A percentile compares a stretch with the other conserved stretches of the same genome.
Conservation (phyloP, 2,113 vertebrate genomes). For the Ptyas mucosa region DNA sequence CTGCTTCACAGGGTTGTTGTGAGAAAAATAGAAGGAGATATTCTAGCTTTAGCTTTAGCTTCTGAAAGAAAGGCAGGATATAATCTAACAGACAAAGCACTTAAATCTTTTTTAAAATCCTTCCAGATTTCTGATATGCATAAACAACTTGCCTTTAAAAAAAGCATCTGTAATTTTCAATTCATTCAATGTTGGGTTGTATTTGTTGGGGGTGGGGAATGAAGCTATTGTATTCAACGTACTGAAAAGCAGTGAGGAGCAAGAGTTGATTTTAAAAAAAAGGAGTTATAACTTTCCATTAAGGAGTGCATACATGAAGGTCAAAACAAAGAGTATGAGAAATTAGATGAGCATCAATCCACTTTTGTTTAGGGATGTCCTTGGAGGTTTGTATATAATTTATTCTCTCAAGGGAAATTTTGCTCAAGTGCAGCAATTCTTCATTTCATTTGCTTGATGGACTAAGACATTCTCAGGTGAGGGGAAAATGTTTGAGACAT, state of each 20-base stretch:
- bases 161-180: constrained; percentile 44
- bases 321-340: constrained; percentile 59
- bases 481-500: constrained; percentile 37
- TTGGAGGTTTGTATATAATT: constrained; percentile 66
- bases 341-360: constrained; percentile 60
- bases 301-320: constrained; percentile 58
- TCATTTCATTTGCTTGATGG: constrained; percentile 65
- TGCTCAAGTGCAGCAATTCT: constrained; percentile 67
- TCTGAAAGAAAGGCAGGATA: not conserved
- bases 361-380: constrained; percentile 60
- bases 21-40: not conserved
- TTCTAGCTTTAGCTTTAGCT: not conserved
- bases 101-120: not conserved
- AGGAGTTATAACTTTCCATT: constrained; percentile 65
- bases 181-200: constrained; percentile 51
- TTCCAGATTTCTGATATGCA: not conserved
- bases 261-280: constrained; percentile 66
- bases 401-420: constrained; percentile 69
- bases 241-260: constrained; percentile 63
- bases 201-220: constrained; percentile 61
- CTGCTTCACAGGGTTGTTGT: not conserved
- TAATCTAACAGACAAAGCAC: constrained; percentile 1
- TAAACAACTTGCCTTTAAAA: constrained; percentile 46
- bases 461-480: constrained; percentile 45
- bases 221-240: constrained; percentile 54